A percentile compares a stretch with the other conserved stretches of the same genome.
Conservation (phyloP, 1,140 invertebrate species). For the Drosophila sturtevanti region DNA sequence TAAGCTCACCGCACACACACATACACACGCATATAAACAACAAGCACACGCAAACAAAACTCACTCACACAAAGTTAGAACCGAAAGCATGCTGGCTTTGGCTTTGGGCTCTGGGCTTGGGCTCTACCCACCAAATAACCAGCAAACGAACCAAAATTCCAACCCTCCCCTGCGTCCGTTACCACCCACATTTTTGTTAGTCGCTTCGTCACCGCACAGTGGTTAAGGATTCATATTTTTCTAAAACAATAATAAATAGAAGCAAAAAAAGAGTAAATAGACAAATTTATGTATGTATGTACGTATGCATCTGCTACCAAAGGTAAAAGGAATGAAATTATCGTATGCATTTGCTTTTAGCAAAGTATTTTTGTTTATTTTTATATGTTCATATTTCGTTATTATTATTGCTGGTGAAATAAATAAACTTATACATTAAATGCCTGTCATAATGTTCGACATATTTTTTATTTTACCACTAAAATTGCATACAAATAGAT, state of each 20-base stretch:
- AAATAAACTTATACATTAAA: no score
- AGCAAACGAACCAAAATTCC: conserved; percentile 11
- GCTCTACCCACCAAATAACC: conserved; percentile 6
- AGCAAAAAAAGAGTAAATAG: no score
- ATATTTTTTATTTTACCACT: neutral
- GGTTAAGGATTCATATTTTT: conserved; percentile 33
- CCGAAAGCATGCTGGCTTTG: conserved; percentile 13
- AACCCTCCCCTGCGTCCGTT: neutral
- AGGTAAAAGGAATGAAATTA: no score
- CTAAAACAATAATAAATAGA: no score
- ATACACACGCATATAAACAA: conserved; percentile 29
- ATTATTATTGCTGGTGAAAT: no score
- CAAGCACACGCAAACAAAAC: conserved; percentile 23
- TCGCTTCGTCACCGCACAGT: conserved; percentile 54
- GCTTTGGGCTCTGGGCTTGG: neutral
- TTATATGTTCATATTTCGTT: no score
- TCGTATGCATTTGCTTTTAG: no score
- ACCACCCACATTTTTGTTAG: conserved; percentile 14
- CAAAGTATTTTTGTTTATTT: no score
- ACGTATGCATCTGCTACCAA: no score
- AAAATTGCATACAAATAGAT: no score
- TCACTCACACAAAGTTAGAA: conserved; percentile 13
- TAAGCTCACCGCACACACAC: conserved; percentile 55
- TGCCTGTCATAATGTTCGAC: neutral
- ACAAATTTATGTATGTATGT: no score